phyloP scores from a whole-genome alignment of 1,140 invertebrate species.

The Planococcus citri region DNA sequence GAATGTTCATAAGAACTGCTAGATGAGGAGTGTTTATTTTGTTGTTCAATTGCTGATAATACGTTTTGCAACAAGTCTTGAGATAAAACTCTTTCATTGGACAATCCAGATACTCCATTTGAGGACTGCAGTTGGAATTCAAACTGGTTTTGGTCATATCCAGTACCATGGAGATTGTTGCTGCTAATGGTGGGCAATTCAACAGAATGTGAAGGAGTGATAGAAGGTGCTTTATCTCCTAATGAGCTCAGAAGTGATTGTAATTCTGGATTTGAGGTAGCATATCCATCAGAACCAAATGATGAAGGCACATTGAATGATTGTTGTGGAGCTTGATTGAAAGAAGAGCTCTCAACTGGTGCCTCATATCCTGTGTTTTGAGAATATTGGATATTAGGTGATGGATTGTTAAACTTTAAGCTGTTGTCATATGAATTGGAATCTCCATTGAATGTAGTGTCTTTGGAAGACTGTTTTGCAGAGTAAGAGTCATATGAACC shows the following conservation, averaged over 20 bases:
- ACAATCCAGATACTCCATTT: conserved; percentile 31
- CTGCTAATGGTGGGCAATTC: background rate
- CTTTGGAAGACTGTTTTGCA: background rate
- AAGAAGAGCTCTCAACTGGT: background rate
- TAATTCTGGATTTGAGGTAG: conserved; percentile 22
- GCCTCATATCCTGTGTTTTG: background rate
- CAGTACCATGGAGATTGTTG: conserved; percentile 7
- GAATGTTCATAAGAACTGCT: too few relatives aligned
- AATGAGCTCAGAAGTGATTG: conserved; percentile 25
- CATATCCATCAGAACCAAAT: background rate
- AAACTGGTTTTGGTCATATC: conserved; percentile 22
- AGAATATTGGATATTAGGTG: background rate
- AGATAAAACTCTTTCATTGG: conserved; percentile 58
- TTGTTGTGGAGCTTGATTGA: background rate
- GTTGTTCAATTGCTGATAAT: conserved; percentile 55
- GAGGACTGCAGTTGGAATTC: conserved; percentile 47
- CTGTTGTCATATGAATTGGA: background rate
- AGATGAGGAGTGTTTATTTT: conserved; percentile 28
- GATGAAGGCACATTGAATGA: conserved; percentile 13
- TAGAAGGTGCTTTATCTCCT: conserved; percentile 23
- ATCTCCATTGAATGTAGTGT: background rate
- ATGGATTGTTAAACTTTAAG: background rate
- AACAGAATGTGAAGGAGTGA: conserved; percentile 22
- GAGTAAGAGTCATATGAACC: background rate
- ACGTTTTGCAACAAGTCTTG: conserved; percentile 65